Percentiles rank a stretch among this genome's conserved stretches.
These are phyloP conservation scores for Diadumene lineata DNA, from an alignment of 92 coral and sea anemone species.

Conservation along the genomic window DNA sequence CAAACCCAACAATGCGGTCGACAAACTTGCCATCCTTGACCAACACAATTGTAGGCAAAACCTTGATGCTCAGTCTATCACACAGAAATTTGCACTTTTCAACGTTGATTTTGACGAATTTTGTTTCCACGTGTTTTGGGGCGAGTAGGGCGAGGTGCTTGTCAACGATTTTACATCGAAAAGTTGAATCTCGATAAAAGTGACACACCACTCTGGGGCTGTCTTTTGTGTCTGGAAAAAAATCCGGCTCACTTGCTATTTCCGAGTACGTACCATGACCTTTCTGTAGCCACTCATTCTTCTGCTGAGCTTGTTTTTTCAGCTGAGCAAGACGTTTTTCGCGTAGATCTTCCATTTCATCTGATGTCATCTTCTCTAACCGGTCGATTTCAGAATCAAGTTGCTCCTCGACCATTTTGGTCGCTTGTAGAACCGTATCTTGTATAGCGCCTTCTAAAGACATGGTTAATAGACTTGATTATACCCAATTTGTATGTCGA, in stretches of 20 bases:
- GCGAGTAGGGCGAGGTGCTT: conserved; percentile 91
- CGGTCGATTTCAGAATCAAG: conserved; percentile 91
- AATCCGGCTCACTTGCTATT: conserved; percentile 88
- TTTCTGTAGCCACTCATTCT: conserved; percentile 89
- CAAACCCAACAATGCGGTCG: conserved; percentile 95
- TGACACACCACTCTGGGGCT: conserved; percentile 91
- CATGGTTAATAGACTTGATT: conserved; percentile 14
- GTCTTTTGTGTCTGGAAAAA: conserved; percentile 87
- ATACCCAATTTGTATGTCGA: not conserved
- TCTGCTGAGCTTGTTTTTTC: conserved; percentile 80
- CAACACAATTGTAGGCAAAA: conserved; percentile 81
- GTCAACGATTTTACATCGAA: conserved; percentile 96
- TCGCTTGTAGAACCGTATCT: conserved; percentile 82
- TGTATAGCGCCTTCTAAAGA: conserved; percentile 75
- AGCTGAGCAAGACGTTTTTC: conserved; percentile 91
- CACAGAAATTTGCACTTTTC: conserved; percentile 82
- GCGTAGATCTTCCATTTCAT: conserved; percentile 90
- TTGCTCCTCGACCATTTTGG: conserved; percentile 89
- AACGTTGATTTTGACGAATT: conserved; percentile 87
- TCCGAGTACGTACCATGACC: conserved; percentile 96
- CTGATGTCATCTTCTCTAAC: conserved; percentile 83
- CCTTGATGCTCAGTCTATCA: conserved; percentile 75
- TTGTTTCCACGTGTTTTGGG: conserved; percentile 93
- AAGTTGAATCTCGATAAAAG: conserved; percentile 88
- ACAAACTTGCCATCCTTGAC: conserved; percentile 90